Percentiles rank a stretch among this genome's conserved stretches.
phyloP scores from a whole-genome alignment of 2,797 vertebrate species.

The Poecilia gillii region DNA sequence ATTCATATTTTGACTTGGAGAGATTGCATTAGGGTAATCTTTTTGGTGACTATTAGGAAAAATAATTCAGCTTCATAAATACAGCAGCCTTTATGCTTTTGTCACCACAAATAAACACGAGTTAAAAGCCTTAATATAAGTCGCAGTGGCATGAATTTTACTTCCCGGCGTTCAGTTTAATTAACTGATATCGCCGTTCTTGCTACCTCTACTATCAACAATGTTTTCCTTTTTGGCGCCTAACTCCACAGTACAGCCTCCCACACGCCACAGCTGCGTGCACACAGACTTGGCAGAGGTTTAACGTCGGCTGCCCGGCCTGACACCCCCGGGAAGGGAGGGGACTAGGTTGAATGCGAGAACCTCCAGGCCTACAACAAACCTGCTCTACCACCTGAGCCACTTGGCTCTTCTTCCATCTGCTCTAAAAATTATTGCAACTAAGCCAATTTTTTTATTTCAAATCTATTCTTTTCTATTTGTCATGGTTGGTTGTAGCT shows the following conservation, averaged over 20 bases:
- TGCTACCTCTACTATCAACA: background rate
- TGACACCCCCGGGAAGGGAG: too few species aligned
- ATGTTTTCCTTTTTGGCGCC: background rate
- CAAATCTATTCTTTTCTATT: background rate
- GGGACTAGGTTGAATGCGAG: background rate
- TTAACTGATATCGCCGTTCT: background rate
- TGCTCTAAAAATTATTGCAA: background rate
- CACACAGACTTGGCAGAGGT: too few species aligned
- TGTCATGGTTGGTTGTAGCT: background rate
- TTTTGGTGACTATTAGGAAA: background rate
- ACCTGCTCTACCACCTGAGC: background rate
- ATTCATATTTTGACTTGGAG: conserved; percentile 15
- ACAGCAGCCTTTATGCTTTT: background rate
- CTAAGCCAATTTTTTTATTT: background rate
- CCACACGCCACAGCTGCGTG: too few species aligned
- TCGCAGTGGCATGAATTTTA: background rate
- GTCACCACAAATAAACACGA: background rate
- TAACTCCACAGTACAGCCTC: background rate
- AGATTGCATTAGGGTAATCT: conserved; percentile 1
- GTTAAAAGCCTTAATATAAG: background rate
- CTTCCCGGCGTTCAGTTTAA: background rate
- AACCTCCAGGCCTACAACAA: background rate
- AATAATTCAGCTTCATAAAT: background rate
- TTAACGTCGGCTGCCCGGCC: too few species aligned
- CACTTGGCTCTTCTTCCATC: background rate